These are phyloP conservation scores for Eupeodes latifasciatus DNA, from an alignment of 2,888 invertebrate species.

Conservation along the genomic window DNA sequence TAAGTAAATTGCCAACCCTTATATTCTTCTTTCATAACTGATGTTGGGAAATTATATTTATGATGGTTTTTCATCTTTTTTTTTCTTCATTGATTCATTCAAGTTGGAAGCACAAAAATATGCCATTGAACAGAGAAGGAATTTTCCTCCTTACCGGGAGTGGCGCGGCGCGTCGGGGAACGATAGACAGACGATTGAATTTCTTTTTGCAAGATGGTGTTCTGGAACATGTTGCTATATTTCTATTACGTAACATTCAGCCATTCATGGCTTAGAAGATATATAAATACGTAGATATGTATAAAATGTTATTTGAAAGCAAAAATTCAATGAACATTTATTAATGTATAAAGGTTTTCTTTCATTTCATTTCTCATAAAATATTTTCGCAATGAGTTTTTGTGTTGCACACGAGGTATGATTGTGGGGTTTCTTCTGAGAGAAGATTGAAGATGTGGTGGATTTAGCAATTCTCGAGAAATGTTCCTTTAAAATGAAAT, in stretches of 20 bases:
- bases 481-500: too few relatives aligned
- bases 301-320: neutral
- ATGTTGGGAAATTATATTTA: constrained; percentile 55
- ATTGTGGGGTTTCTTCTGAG: neutral
- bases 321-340: constrained; percentile 18
- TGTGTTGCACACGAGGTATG: neutral
- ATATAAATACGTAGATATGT: neutral
- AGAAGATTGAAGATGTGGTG: neutral
- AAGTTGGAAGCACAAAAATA: constrained; percentile 33
- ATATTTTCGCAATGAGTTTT: constrained; percentile 20
- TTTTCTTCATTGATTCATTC: constrained; percentile 14
- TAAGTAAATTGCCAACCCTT: constrained; percentile 71
- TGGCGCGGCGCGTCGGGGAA: too few relatives aligned
- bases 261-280: neutral
- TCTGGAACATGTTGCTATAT: constrained; percentile 14
- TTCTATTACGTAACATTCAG: constrained; percentile 13
- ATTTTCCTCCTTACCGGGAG: neutral
- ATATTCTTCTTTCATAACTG: neutral
- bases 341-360: constrained; percentile 5
- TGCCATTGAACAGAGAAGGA: neutral
- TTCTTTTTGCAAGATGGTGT: constrained; percentile 27
- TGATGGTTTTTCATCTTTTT: constrained; percentile 4
- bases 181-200: constrained; percentile 17
- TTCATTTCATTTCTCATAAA: constrained; percentile 3
- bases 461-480: neutral